Evolutionary conservation across 2,113 vertebrate species (phyloP), one percentile per base, ranked within the genome.

Genomic region (Phainopepla nitens): DNA sequence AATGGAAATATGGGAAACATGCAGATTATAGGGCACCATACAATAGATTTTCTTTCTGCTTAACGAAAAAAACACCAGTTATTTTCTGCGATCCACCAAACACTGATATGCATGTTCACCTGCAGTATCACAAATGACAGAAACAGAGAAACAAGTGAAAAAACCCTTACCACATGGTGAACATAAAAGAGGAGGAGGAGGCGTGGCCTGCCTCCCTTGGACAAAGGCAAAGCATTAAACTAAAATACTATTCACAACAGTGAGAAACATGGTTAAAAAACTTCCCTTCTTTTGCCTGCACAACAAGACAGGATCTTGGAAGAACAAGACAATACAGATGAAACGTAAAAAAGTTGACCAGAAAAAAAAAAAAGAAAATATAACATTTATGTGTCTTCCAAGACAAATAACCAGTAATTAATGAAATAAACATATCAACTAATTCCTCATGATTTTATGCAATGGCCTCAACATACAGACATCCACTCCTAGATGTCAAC

Each of bases 31-130:
- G 11, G 44, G 5, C 60, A 27, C 7, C 18, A 53, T 25, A 45
- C 1, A 24, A 58, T 0, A 66, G 5, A 50, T 66, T 78, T 60
- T 41, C 54, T 20, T 87, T 21, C 23, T 36, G 25, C 29, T 61
- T 70, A 53, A 82, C n/a, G 19, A 39, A 36, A 58, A 58, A 80
- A 75, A 49, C 11, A 50, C 1, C 31, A 27, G 11, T 8, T 8
- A n/a, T 83, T 70, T 51, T 65, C 72, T 51, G 24, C 41, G 36
- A 90, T 25, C 10, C 35, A 72, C 12, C 31, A 24, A 78, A 81
- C 9, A 72, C 13, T 2, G 1, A 62, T 1, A 39, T 6, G 15
- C 11, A 45, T 3, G 0, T n/a, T 61, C 41, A 64, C 15, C 42
- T 53, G 20, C 6, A 13, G 5, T 36, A 72, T 47, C 57, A 62